These are phyloP conservation scores for Coilia nasus DNA, from an alignment of 2,797 vertebrate genomes.

Conservation along the genomic window DNA sequence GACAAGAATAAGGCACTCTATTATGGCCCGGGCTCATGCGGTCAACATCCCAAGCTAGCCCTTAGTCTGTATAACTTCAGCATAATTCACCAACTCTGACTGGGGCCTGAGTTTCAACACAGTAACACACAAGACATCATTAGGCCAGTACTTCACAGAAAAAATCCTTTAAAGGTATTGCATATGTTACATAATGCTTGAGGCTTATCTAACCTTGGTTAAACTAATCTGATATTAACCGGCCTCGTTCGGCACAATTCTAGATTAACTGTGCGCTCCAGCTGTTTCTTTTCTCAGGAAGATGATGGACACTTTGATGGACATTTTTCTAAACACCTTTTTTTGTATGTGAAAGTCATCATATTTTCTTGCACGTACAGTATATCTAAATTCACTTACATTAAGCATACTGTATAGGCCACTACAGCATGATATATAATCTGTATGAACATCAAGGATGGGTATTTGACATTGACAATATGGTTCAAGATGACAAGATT, in stretches of 20 bases:
- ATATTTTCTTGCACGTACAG: neutral
- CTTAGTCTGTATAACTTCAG: neutral
- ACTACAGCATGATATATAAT: too few species aligned
- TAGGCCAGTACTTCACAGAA: neutral
- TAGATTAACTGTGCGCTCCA: neutral
- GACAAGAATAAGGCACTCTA: neutral
- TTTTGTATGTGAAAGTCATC: neutral
- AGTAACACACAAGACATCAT: neutral
- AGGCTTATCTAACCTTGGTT: neutral
- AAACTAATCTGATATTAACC: constrained; percentile 20
- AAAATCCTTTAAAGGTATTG: neutral
- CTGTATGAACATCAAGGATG: too few species aligned
- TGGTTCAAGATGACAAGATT: too few species aligned
- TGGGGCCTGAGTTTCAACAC: neutral
- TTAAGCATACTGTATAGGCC: neutral
- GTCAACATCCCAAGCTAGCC: neutral
- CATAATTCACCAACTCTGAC: too few species aligned
- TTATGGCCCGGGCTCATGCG: neutral
- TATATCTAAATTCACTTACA: too few species aligned
- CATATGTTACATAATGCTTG: neutral
- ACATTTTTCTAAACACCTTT: too few species aligned
- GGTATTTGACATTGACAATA: too few species aligned
- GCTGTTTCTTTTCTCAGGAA: neutral
- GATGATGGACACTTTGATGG: neutral
- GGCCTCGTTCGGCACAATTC: constrained; percentile 15